Evolutionary conservation across 2,113 vertebrate genomes (phyloP).

Genomic region (Halichoeres trimaculatus): DNA sequence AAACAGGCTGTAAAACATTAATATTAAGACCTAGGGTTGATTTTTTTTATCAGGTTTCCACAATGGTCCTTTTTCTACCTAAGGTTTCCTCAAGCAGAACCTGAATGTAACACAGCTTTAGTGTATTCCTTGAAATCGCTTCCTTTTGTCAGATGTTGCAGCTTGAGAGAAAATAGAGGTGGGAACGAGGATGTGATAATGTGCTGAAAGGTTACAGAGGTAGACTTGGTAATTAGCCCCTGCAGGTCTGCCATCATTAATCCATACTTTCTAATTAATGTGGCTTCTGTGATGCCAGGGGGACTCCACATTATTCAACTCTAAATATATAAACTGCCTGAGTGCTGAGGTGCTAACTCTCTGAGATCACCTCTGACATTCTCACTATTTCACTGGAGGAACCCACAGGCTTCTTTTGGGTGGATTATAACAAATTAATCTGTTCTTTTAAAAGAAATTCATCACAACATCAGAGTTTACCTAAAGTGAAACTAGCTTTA

Average conservation of each 20-base stretch:
- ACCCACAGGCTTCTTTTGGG: constrained; percentile 60
- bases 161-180: constrained; percentile 44
- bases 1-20: constrained; percentile 40
- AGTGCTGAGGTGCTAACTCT: constrained; percentile 49
- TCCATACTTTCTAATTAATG: constrained; percentile 83
- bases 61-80: constrained; percentile 9
- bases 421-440: constrained; percentile 80
- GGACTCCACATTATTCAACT: constrained; percentile 77
- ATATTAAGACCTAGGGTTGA: constrained; percentile 33
- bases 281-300: constrained; percentile 71
- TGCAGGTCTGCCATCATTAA: constrained; percentile 83
- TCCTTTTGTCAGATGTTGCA: constrained; percentile 58
- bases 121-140: constrained; percentile 40
- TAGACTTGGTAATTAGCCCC: constrained; percentile 83
- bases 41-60: constrained; percentile 8
- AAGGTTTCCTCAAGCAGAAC: constrained; percentile 6
- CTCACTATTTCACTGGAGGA: constrained; percentile 50
- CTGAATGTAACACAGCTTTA: constrained; percentile 11
- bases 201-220: constrained; percentile 82
- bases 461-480: constrained; percentile 24
- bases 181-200: constrained; percentile 63
- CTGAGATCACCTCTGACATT: constrained; percentile 65
- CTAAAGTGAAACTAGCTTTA: constrained; percentile 23
- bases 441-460: constrained; percentile 46
- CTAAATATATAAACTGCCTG: constrained; percentile 73